These are phyloP conservation scores for Dermochelys coriacea DNA, from an alignment of 2,797 vertebrate species.

Conservation along the genomic window DNA sequence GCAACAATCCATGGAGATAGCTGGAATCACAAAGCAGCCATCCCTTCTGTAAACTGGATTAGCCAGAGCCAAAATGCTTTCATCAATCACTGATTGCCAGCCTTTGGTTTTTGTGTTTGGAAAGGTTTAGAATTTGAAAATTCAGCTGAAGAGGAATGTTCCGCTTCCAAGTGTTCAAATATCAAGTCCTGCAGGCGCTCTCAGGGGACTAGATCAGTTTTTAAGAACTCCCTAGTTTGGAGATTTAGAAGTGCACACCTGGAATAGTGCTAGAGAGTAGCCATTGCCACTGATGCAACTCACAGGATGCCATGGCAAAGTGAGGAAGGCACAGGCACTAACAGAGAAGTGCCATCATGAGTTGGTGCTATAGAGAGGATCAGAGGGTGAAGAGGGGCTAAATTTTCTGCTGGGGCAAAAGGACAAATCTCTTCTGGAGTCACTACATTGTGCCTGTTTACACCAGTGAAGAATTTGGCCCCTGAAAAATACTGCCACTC, in stretches of 20 bases:
- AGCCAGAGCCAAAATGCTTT: constrained; percentile 50
- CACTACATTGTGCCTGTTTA: not conserved
- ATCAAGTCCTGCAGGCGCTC: not conserved
- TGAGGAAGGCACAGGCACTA: not conserved
- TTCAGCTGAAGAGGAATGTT: constrained; percentile 34
- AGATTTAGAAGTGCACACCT: constrained; percentile 8
- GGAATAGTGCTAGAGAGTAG: not conserved
- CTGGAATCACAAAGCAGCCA: not conserved
- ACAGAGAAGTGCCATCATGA: not conserved
- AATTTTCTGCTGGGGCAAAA: not conserved
- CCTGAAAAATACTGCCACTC: not conserved
- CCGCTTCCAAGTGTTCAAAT: constrained; percentile 23
- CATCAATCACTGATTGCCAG: constrained; percentile 4
- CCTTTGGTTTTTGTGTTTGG: not conserved
- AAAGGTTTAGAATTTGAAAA: constrained; percentile 25
- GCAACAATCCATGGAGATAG: not conserved
- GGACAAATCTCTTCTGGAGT: not conserved
- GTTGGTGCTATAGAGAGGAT: not conserved
- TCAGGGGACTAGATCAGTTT: constrained; percentile 34
- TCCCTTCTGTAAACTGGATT: constrained; percentile 47
- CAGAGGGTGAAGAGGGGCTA: not conserved
- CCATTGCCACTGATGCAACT: not conserved
- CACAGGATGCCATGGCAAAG: not conserved
- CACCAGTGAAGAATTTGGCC: not conserved
- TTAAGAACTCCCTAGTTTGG: not conserved